These are phyloP conservation scores for Arothron firmamentum DNA, from an alignment of 2,113 vertebrate genomes.

Conservation along the genomic window DNA sequence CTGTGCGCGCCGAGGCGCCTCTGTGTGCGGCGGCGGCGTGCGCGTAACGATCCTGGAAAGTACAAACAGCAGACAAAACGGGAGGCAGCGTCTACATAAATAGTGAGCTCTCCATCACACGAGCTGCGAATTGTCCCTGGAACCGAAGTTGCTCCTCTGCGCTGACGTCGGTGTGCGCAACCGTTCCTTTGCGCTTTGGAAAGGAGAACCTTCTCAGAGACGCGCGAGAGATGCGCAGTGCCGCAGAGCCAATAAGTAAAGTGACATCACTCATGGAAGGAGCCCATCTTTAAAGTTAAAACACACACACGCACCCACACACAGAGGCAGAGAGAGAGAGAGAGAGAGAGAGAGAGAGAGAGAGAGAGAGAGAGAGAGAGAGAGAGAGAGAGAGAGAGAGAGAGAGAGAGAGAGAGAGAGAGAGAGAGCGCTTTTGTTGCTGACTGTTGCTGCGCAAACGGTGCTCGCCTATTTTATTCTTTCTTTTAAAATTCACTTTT, in stretches of 20 bases:
- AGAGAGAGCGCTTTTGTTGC: neutral
- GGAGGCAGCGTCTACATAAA: neutral
- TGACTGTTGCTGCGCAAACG: too few relatives aligned
- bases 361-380: constrained; percentile 5
- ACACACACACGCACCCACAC: neutral
- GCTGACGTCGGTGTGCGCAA: constrained; percentile 44
- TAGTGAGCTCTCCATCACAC: neutral
- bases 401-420: constrained; percentile 1
- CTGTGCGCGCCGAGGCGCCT: constrained; percentile 9
- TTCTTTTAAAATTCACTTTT: too few relatives aligned
- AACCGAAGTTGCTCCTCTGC: neutral
- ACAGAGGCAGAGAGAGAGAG: neutral
- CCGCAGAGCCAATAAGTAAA: constrained; percentile 45
- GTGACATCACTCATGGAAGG: constrained; percentile 69
- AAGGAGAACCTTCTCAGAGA: constrained; percentile 28
- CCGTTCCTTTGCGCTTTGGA: constrained; percentile 24
- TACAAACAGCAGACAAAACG: neutral
- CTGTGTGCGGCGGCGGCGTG: constrained; percentile 9
- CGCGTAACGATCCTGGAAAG: constrained; percentile 41
- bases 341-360: constrained; percentile 2
- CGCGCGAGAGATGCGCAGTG: constrained; percentile 23
- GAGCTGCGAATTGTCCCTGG: neutral
- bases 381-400: neutral
- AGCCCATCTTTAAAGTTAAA: constrained; percentile 55
- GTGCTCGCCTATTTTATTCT: too few relatives aligned